These are phyloP conservation scores for Blennius ocellaris DNA, from an alignment of 2,113 vertebrate species.

Conservation along the genomic window DNA sequence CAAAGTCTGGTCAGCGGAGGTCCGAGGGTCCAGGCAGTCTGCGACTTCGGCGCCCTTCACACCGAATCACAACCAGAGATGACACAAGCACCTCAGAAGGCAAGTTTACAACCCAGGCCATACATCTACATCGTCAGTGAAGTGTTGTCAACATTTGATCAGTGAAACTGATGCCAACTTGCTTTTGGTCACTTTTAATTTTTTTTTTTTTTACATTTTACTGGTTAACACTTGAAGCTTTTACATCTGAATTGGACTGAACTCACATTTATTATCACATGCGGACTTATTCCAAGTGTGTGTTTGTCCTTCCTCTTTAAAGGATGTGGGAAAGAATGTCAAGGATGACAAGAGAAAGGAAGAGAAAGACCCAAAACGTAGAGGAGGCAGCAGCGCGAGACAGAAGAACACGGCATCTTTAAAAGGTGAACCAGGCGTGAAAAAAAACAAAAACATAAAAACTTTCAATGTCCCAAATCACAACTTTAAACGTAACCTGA, in stretches of 20 bases:
- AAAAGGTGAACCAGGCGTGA: slow-evolving; percentile 69
- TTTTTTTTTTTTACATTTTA: too few species aligned
- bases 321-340: slow-evolving; percentile 72
- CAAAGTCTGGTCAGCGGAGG: slow-evolving; percentile 71
- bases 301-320: slow-evolving; percentile 24
- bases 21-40: slow-evolving; percentile 68
- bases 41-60: slow-evolving; percentile 74
- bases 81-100: slow-evolving; percentile 33
- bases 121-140: not conserved
- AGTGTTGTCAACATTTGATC: not conserved
- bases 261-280: not conserved
- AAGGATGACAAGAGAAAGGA: slow-evolving; percentile 75
- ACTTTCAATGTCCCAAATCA: too few species aligned
- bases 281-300: not conserved
- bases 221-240: too few species aligned
- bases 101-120: slow-evolving; percentile 1
- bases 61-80: slow-evolving; percentile 18
- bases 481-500: too few species aligned
- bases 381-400: slow-evolving; percentile 4
- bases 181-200: not conserved
- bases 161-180: too few species aligned
- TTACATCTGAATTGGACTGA: too few species aligned
- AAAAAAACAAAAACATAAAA: too few species aligned
- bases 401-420: slow-evolving; percentile 24
- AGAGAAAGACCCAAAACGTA: slow-evolving; percentile 61